Conservation (phyloP, 2,888 invertebrate genomes). For the Ectropis crepuscularia region DNA sequence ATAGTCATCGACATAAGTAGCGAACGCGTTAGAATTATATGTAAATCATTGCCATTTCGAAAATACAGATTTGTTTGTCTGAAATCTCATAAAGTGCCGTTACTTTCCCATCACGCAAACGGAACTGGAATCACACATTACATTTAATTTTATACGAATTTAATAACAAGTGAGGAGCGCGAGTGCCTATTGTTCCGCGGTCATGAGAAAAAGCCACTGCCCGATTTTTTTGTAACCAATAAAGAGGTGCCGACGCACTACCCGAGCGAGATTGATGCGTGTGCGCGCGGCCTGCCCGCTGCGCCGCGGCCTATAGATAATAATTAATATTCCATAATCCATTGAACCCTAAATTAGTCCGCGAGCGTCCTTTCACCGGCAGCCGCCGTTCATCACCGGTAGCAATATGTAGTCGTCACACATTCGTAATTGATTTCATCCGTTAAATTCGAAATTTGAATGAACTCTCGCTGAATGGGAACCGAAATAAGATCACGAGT, state of each 20-base stretch:
- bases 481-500: slow-evolving; percentile 78
- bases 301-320: slow-evolving; percentile 58
- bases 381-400: slow-evolving; percentile 57
- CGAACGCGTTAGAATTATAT: slow-evolving; percentile 54
- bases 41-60: slow-evolving; percentile 58
- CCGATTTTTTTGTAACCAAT: slow-evolving; percentile 73
- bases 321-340: slow-evolving; percentile 81
- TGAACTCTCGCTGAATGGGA: slow-evolving; percentile 73
- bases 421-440: slow-evolving; percentile 75
- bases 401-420: slow-evolving; percentile 76
- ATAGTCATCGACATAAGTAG: slow-evolving; percentile 54
- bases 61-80: slow-evolving; percentile 57
- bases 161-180: slow-evolving; percentile 81
- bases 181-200: slow-evolving; percentile 70
- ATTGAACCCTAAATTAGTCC: slow-evolving; percentile 66
- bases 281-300: slow-evolving; percentile 75
- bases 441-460: slow-evolving; percentile 81
- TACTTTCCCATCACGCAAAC: slow-evolving; percentile 80
- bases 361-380: slow-evolving; percentile 61
- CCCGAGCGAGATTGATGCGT: slow-evolving; percentile 78
- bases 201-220: slow-evolving; percentile 76
- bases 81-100: slow-evolving; percentile 68
- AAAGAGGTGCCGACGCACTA: slow-evolving; percentile 82
- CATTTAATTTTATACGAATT: slow-evolving; percentile 84
- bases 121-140: slow-evolving; percentile 83